These are phyloP conservation scores for Solenopsis invicta DNA, from an alignment of 1,140 invertebrate genomes.

Conservation along the genomic window DNA sequence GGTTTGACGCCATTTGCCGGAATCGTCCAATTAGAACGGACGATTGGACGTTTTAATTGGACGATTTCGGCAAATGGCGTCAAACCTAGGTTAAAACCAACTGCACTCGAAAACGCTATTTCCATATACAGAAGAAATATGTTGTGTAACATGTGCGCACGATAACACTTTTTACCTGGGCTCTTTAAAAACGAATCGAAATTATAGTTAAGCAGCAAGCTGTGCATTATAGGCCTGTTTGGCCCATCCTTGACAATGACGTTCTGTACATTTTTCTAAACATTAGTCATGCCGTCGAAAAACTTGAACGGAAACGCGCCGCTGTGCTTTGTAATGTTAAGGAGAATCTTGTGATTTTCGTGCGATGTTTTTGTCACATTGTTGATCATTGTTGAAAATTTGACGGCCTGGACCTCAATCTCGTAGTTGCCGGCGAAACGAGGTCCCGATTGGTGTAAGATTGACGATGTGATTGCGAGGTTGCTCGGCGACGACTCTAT, in stretches of 20 bases:
- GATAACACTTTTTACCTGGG: constrained; percentile 88
- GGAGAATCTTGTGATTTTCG: constrained; percentile 83
- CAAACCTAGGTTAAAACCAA: too few relatives aligned
- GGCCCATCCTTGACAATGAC: constrained; percentile 92
- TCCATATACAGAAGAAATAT: background rate
- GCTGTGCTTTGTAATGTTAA: constrained; percentile 90
- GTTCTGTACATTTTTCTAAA: constrained; percentile 92
- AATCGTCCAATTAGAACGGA: too few relatives aligned
- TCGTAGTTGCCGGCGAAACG: constrained; percentile 89
- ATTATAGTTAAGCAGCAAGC: constrained; percentile 97
- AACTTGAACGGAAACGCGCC: constrained; percentile 93
- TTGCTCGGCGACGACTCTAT: constrained; percentile 89
- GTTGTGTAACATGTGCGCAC: background rate
- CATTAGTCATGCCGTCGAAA: constrained; percentile 93
- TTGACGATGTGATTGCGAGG: constrained; percentile 89
- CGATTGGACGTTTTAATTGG: too few relatives aligned
- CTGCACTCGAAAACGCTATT: too few relatives aligned
- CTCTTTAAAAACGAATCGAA: constrained; percentile 97
- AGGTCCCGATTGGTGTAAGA: constrained; percentile 90
- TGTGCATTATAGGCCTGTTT: constrained; percentile 87
- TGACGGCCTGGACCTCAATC: constrained; percentile 89
- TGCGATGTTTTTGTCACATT: constrained; percentile 83
- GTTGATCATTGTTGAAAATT: constrained; percentile 86
- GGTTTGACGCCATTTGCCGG: too few relatives aligned
- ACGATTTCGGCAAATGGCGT: too few relatives aligned